Evolutionary conservation across 2,888 invertebrate species (phyloP), one percentile per base, ranked within the genome.

Genomic region (Volucella inanis): DNA sequence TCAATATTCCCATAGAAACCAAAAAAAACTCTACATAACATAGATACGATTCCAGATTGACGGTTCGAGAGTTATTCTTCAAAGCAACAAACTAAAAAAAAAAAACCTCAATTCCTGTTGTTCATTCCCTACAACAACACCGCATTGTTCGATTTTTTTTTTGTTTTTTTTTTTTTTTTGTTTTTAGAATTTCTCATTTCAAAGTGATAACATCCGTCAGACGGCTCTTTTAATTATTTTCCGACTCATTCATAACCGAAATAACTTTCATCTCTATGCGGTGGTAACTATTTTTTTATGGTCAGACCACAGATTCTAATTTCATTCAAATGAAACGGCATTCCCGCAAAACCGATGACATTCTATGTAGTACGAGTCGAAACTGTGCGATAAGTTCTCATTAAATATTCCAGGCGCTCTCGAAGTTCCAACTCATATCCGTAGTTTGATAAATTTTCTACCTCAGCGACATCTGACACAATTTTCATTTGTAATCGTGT

Each of bases 381-480:
- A 31, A 31, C 6, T 6, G 59, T 50, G 71, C 31, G 65, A 15
- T 61, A 41, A 31, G 41, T 61, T 68, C 65, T 71, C 62, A 55
- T 80, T 71, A 71, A 71, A 84, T 61, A 80, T 65, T 76, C 61
- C 11, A 76, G 38, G 62, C 49, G 50, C 50, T 68, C 49, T 54
- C 61, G 38, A 43, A 31, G 31, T 6, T 59, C 72, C 59, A 71
- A 50, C 8, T 65, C 31, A 31, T 31, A 31, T 31, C 6, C 6
- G 4, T 31, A 62, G 38, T 78, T 70, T 41, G 22, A 70, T 31
- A 78, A 68, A 71, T 57, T 72, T 54, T 45, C 59, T 2, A 6
- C 0, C 41, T 45, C 61, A 57, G 62, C 68, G 74, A 62, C 80
- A 75, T 80, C 68, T 64, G 80, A 80, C 80, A 75, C 74, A 62